Evolutionary conservation across 2,888 invertebrate species (phyloP), one percentile per base, ranked within the genome.

Genomic region (Cylloceria caligata): DNA sequence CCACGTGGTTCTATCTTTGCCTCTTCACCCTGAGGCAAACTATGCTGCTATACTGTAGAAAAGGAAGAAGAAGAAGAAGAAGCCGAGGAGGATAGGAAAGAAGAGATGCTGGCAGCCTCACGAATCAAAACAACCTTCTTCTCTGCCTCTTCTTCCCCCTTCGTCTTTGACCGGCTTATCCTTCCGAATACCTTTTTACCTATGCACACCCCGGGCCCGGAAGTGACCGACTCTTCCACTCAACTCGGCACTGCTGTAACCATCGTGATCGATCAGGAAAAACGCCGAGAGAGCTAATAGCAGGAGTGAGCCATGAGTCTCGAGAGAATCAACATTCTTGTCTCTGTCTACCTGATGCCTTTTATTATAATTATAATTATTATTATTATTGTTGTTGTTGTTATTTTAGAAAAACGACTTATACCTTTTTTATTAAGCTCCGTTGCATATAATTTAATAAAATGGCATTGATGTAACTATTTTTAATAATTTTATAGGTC

Each of bases 51-150:
- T 27, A 42, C 42, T 42, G 21, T 34, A 45, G 19, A 45, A 11
- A 60, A 49, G 11, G 60, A 60, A 19, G 30, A 24, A 47, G 49
- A 34, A 62, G 47, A 55, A 21, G 64, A 45, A 47, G 45, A 57
- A 36, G 19, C 34, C 13, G 45, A 42, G n/a, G 62, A 49, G 71
- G 60, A 55, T n/a, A 16, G 47, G 30, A 39, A 24, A 60, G 30
- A 34, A 60, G 49, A 71, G 21, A 64, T 57, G 49, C 42, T 42
- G 62, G 79, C 71, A 68, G 69, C 62, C 69, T 81, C 55, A 69
- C 87, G 88, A 89, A 89, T 89, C 90, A 89, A 88, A 90, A 90
- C 89, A 90, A 89, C 88, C 87, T 88, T 87, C 84, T 84, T 75
- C 78, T 60, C 77, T 80, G 72, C 76, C 68, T 82, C 79, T 78